Evolutionary conservation across 1,140 invertebrate genomes (phyloP), one percentile per base, ranked within the genome.

Genomic region (Euschistus heros): DNA sequence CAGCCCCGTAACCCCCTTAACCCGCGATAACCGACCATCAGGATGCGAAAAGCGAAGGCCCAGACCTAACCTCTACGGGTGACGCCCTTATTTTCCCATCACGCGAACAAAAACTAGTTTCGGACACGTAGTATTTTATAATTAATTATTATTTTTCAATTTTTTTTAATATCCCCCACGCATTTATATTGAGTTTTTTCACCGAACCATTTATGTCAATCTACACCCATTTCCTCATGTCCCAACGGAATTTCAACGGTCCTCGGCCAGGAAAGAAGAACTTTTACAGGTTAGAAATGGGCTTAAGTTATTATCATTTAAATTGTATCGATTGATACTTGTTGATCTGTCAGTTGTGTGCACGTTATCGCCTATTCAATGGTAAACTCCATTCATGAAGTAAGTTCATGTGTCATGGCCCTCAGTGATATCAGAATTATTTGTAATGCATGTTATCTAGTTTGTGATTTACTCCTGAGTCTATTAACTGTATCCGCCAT

Each of bases 41-140:
- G 54, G 54, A 57, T 57, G 54, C 54, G 54, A 57, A 57, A 57
- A 17, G 54, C 54, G 54, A 57, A 57, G 54, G 54, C 54, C 54
- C 54, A 57, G 54, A 24, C 54, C 15, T 57, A 57, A 57, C 54
- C 54, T 57, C 14, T 57, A 22, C 54, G 54, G 54, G 54, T 57
- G 54, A 57, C 54, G 54, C 54, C 54, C 54, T 57, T 57, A 57
- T 57, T 57, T 37, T 57, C 24, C 24, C 24, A 24, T 57, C 54
- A 26, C 24, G 54, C 54, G 24, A 57, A 37, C 54, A 57, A 57
- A 57, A 57, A 57, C 47, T 50, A 50, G 47, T 50, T 50, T 50
- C 47, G 47, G 47, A 50, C 47, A 50, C n/a, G 47, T 50, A 50
- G 47, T 4, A 20, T 50, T 20, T 50, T 50, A 50, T 50, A 20